Evolutionary conservation across 2,113 vertebrate species (phyloP).

Genomic region (Platysteira castanea): DNA sequence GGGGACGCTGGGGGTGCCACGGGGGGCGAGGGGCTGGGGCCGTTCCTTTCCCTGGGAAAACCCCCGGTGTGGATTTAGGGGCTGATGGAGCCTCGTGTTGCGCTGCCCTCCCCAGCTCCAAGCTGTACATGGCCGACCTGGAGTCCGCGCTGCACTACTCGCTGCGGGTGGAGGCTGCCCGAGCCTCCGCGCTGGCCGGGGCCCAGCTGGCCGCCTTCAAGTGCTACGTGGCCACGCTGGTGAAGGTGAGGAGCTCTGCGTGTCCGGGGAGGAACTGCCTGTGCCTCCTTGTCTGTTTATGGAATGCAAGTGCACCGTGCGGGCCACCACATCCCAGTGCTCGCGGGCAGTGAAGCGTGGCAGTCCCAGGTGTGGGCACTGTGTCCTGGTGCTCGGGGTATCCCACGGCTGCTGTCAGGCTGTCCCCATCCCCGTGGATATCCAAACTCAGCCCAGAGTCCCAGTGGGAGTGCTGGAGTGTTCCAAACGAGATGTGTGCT

Average conservation of each 20-base stretch:
- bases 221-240: slow-evolving; percentile 76
- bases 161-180: slow-evolving; percentile 81
- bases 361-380: fast-evolving
- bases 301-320: fast-evolving
- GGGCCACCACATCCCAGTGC: fast-evolving
- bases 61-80: fast-evolving
- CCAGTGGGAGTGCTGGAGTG: background rate
- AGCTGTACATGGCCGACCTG: slow-evolving; percentile 90
- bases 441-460: background rate
- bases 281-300: fast-evolving
- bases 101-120: slow-evolving; percentile 12
- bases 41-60: background rate
- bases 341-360: fast-evolving
- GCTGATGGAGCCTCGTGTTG: background rate
- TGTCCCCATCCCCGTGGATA: background rate
- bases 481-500: background rate
- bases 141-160: slow-evolving; percentile 88
- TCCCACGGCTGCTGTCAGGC: fast-evolving
- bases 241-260: slow-evolving; percentile 76
- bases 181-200: slow-evolving; percentile 69
- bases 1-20: background rate
- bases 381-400: fast-evolving
- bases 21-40: background rate
- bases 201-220: slow-evolving; percentile 75
- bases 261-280: fast-evolving